Base-by-base conservation (phyloP, 2,888 invertebrate genomes). In the Cheilosia impressa region DNA sequence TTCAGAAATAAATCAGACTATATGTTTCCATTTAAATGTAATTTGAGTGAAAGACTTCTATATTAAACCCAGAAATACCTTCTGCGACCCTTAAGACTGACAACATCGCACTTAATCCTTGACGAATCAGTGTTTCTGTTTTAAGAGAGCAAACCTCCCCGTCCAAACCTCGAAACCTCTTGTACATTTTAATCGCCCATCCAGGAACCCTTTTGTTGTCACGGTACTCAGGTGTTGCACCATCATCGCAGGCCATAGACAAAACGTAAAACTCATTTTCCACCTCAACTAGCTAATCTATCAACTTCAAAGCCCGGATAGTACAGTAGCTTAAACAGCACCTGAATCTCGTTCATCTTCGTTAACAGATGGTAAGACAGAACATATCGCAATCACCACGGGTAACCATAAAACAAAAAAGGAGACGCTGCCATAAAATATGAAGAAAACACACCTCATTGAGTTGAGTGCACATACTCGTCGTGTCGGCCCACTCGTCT, bases 301-400 rank as follows among this genome's bases (percentile, higher is more conserved):
- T 84, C 84, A 84, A 80, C 84, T 84, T 80, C 75, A 75, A 60
- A 71, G 65, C 53, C 52, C 58, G 63, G 52, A 79, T 69, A 69
- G 52, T 43, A 66, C 65, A 47, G 84, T 66, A 85, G 80, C 85
- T 68, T 81, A 81, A 81, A 85, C 85, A 85, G 72, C 81, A 85
- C 63, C 68, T 77, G 76, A 85, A 69, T 75, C 84, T 84, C 80
- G 84, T 84, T 75, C 55, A 84, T 84, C 84, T 84, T 84, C 79
- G 68, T 73, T 75, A 84, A 75, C 69, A 84, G 75, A 84, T 69
- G 75, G 69, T 63, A 63, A 57, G 68, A 58, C 58, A 53, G 66
- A 63, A 69, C 58, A 43, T 58, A 58, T 73, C 45, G 65, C 80
- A 76, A 79, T 75, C 79, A 69, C 38, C 47, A 66, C 47, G 53